These are phyloP conservation scores for Temnothorax nylanderi DNA, from an alignment of 1,140 invertebrate species.

Conservation along the genomic window DNA sequence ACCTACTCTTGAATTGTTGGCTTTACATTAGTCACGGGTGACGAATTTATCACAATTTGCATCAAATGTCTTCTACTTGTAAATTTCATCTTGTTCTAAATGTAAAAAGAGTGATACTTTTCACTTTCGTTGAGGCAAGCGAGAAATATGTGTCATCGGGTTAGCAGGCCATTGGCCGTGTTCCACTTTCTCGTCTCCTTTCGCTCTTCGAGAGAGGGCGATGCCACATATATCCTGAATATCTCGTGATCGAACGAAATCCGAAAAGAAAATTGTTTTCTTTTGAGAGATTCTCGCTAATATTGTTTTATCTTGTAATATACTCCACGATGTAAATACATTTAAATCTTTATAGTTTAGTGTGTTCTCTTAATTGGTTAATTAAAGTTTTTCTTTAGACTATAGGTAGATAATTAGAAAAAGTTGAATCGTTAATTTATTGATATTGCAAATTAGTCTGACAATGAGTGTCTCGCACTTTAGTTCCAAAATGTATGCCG, in stretches of 20 bases:
- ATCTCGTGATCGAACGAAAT: slow-evolving; percentile 52
- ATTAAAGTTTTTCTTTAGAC: neutral
- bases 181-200: slow-evolving; percentile 84
- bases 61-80: slow-evolving; percentile 28
- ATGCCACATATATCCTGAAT: slow-evolving; percentile 57
- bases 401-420: neutral
- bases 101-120: slow-evolving; percentile 78
- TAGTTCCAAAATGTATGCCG: neutral
- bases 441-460: neutral
- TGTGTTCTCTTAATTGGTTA: neutral
- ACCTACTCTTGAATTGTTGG: neutral
- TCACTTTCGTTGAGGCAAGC: slow-evolving; percentile 84
- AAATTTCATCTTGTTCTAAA: slow-evolving; percentile 64
- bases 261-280: neutral
- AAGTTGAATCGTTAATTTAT: neutral
- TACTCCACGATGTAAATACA: neutral
- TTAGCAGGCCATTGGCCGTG: slow-evolving; percentile 83
- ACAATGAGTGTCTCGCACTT: neutral
- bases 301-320: neutral
- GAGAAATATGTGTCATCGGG: slow-evolving; percentile 83
- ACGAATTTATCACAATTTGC: slow-evolving; percentile 30
- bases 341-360: neutral
- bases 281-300: neutral
- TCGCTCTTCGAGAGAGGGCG: slow-evolving; percentile 80
- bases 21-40: neutral